Base-by-base conservation (phyloP, 2,888 invertebrate genomes). In the Rhamphomyia laevipes region DNA sequence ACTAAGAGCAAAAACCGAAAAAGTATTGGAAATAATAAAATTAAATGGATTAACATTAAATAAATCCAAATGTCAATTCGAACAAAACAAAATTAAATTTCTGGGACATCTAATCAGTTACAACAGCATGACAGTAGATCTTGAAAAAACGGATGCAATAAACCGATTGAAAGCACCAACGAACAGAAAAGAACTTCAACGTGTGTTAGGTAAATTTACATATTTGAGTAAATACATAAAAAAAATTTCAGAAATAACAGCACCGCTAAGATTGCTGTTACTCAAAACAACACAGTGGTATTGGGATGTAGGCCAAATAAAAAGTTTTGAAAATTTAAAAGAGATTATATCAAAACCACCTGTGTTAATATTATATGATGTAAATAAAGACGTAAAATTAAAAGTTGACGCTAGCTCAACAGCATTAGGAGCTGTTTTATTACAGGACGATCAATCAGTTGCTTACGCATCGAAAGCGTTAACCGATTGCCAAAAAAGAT, bases 11-110 rank as follows among this genome's bases (percentile, higher is more conserved):
- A 52, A 43, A 42, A 53, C 55, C 21, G 21, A 47, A 17, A 45
- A 51, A 33, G 54, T 58, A 15, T 42, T 58, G 13, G 30, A 47
- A 43, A 53, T 42, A 18, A 43, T 54, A n/a, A 43, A 48, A 38
- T 42, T 40, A 15, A 47, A 44, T 17, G 55, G 56, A 2, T 43
- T 59, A 21, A 56, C 55, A 43, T 43, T 59, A 12, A 57, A 57
- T 37, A 41, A 49, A 46, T 48, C 51, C 42, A 58, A 59, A 47
- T 59, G 55, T 31, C 33, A 46, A 27, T 57, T 48, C 30, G 35
- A 43, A 27, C 37, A 43, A 30, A 37, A 21, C 15, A 21, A 16
- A 38, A 38, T 44, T 21, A 43, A 48, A 44, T 48, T 44, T 44
- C 33, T 49, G 10, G 47, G 45, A 21, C 55, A 58, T 30, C 47